A percentile compares a stretch with the other conserved stretches of the same genome.
phyloP scores from a whole-genome alignment of 2,113 vertebrate species.

The Cyanocitta stelleri region DNA sequence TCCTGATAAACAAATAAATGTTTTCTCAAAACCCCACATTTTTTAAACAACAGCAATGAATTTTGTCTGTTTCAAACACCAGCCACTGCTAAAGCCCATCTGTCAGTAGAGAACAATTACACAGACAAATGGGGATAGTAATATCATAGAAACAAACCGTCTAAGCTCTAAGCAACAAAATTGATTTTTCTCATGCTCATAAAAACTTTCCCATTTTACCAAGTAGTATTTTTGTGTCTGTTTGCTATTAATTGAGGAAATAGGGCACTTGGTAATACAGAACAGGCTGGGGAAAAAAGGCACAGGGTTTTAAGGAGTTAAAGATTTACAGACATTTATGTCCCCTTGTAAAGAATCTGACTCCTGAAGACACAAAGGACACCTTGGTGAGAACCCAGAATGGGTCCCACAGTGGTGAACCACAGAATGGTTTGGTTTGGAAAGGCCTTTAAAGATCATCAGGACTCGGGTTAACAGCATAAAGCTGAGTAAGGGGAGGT shows the following conservation, averaged over 20 bases:
- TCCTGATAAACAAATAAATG: background rate
- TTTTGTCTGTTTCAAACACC: background rate
- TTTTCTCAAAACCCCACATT: background rate
- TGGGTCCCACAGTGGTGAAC: background rate
- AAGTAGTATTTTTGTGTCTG: background rate
- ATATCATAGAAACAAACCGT: background rate
- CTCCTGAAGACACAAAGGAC: background rate
- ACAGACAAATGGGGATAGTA: background rate
- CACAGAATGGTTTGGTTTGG: background rate
- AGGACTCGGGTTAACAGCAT: accelerated
- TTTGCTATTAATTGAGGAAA: background rate
- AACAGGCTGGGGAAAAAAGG: background rate
- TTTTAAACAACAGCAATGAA: background rate
- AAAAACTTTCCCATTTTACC: background rate
- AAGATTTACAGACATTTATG: background rate
- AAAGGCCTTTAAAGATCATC: background rate
- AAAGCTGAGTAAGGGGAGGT: background rate
- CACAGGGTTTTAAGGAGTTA: background rate
- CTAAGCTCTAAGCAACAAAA: background rate
- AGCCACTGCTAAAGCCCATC: background rate
- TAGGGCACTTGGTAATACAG: background rate
- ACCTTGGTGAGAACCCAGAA: background rate
- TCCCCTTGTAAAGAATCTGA: background rate
- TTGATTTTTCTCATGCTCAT: background rate
- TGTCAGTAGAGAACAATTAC: background rate